A percentile compares a stretch with the other conserved stretches of the same genome.
Conservation (phyloP, 35 echinoderm and acorn worm species). For the Ophiothrix spiculata region DNA sequence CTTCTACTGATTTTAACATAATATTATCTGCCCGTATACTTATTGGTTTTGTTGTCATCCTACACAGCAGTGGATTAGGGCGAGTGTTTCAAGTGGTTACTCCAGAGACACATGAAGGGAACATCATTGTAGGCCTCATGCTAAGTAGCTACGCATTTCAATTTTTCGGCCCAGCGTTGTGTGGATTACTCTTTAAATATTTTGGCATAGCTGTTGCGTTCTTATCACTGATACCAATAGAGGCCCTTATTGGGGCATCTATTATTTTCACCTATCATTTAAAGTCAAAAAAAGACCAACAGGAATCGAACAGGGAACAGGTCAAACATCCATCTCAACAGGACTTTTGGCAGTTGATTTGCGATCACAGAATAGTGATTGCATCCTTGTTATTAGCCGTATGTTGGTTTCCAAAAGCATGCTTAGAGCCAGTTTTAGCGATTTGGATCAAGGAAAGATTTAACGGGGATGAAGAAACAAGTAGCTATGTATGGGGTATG, state of each 20-base stretch:
- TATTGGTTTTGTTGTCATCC: background rate
- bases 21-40: background rate
- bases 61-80: background rate
- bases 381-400: background rate
- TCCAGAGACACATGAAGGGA: background rate
- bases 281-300: background rate
- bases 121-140: background rate
- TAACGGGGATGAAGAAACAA: background rate
- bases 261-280: background rate
- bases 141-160: background rate
- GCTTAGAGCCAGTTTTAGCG: background rate
- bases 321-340: background rate
- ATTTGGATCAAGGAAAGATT: background rate
- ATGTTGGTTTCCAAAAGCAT: background rate
- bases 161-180: background rate
- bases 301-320: background rate
- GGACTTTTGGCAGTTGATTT: background rate
- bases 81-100: background rate
- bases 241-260: background rate
- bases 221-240: background rate
- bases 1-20: background rate
- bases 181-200: background rate
- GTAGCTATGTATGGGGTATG: background rate
- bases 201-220: background rate
- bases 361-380: background rate